Percentiles rank a stretch among this genome's conserved stretches.
These are phyloP conservation scores for Galago senegalensis DNA, from an alignment of 2,797 vertebrate genomes.

Conservation along the genomic window DNA sequence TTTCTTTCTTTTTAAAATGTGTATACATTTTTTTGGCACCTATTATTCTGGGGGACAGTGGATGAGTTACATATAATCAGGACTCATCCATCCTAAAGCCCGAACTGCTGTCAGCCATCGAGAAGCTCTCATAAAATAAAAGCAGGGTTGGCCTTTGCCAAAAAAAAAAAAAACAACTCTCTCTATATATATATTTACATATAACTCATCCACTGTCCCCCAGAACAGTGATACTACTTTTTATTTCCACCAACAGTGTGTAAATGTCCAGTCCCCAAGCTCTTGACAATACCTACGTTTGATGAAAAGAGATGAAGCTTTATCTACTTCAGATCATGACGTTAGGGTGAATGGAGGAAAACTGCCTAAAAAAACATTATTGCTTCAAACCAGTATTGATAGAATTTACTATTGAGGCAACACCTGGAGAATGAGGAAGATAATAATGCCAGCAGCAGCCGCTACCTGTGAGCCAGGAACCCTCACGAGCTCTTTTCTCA, in stretches of 20 bases:
- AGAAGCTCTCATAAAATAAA: constrained; percentile 92
- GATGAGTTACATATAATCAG: no score
- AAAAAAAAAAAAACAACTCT: no score
- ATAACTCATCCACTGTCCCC: neutral
- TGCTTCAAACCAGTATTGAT: constrained; percentile 1
- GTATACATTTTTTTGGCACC: no score
- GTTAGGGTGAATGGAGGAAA: neutral
- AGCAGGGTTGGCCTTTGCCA: constrained; percentile 18
- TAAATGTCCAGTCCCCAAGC: neutral
- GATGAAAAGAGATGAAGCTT: constrained; percentile 41
- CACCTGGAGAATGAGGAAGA: neutral
- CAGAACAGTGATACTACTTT: neutral
- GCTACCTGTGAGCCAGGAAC: neutral
- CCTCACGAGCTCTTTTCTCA: neutral
- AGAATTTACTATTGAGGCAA: neutral
- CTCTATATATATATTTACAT: neutral
- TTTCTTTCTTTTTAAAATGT: no score
- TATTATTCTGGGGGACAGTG: no score
- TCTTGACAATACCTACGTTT: neutral
- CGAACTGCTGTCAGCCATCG: constrained; percentile 90
- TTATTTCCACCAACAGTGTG: neutral
- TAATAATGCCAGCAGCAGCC: neutral
- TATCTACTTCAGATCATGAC: constrained; percentile 22
- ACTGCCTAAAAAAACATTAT: neutral
- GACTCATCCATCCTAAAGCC: constrained; percentile 89